These are phyloP conservation scores for Rhagophthalmus giganteus DNA, from an alignment of 2,888 invertebrate species.

Conservation along the genomic window DNA sequence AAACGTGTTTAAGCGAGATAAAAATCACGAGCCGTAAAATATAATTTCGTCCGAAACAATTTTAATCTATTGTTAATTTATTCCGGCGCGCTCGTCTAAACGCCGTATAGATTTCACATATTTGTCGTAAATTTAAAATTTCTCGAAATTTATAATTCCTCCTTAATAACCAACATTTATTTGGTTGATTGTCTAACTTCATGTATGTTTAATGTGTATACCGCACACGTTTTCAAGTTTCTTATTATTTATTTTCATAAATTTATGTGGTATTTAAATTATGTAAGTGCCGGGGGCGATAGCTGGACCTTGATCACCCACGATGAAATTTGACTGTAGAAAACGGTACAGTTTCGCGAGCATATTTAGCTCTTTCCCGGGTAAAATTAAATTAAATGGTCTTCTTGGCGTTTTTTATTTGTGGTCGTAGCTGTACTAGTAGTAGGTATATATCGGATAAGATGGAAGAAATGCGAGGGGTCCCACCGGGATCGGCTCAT, in stretches of 20 bases:
- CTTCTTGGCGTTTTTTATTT: conserved; percentile 7
- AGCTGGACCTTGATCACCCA: conserved; percentile 41
- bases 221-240: conserved; percentile 45
- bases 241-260: conserved; percentile 46
- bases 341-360: not conserved
- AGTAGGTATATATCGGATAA: no score
- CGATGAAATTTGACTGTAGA: conserved; percentile 30
- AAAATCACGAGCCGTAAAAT: no score
- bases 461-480: conserved; percentile 29
- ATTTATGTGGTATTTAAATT: conserved; percentile 47
- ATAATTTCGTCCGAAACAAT: no score
- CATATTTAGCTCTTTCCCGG: no score
- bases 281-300: conserved; percentile 40
- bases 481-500: conserved; percentile 50
- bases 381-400: not conserved
- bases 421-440: conserved; percentile 16
- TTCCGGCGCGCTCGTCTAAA: no score
- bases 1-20: no score
- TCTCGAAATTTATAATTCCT: no score
- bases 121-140: no score
- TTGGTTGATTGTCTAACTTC: conserved; percentile 33
- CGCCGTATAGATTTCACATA: no score
- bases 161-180: conserved; percentile 25
- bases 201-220: conserved; percentile 44
- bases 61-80: no score